Evolutionary conservation across 2,888 invertebrate species (phyloP).

Genomic region (Tubulanus polymorphus): DNA sequence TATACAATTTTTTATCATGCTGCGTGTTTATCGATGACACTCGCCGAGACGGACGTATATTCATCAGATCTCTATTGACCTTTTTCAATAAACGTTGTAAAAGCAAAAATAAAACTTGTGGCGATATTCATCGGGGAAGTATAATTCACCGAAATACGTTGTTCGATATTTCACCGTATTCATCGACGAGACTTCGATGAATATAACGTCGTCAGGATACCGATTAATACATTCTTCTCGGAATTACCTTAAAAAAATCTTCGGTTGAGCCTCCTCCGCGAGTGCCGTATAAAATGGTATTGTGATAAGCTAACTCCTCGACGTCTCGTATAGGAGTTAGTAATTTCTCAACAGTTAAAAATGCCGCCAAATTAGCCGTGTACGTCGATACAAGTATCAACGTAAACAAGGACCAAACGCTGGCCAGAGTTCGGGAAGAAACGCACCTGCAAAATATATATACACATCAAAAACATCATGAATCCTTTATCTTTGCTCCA

Average conservation of each 20-base stretch:
- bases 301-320: constrained; percentile 93
- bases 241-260: constrained; percentile 72
- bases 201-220: not conserved
- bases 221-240: not conserved
- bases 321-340: constrained; percentile 79
- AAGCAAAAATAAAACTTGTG: too few relatives aligned
- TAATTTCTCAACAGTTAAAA: constrained; percentile 45
- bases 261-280: constrained; percentile 86
- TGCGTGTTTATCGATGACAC: too few relatives aligned
- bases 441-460: constrained; percentile 36
- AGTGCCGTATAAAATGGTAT: constrained; percentile 93
- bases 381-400: constrained; percentile 48
- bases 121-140: too few relatives aligned
- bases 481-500: too few relatives aligned
- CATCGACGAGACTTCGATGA: not conserved
- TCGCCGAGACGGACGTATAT: too few relatives aligned
- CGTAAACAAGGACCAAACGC: constrained; percentile 50
- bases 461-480: too few relatives aligned
- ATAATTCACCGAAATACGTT: too few relatives aligned
- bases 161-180: too few relatives aligned
- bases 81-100: too few relatives aligned
- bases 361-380: constrained; percentile 49
- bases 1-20: too few relatives aligned
- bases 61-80: too few relatives aligned
- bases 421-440: constrained; percentile 49